A percentile compares a stretch with the other conserved stretches of the same genome.
Conservation (phyloP, 2,888 invertebrate genomes). For the Anthrax anthrax region DNA sequence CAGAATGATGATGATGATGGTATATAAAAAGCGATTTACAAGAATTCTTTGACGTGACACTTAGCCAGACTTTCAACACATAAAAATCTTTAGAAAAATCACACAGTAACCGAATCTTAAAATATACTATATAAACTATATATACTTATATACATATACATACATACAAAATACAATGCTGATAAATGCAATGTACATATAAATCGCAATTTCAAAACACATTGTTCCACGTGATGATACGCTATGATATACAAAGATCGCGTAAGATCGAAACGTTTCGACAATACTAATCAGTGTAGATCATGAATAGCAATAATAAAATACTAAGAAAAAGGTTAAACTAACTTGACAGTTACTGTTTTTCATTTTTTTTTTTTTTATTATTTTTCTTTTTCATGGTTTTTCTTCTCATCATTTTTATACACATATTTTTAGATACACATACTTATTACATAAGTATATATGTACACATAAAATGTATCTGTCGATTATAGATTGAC, state of each 20-base stretch:
- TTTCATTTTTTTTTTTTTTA: no score
- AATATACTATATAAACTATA: background rate
- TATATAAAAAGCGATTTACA: background rate
- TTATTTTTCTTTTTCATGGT: no score
- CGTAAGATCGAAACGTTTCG: conserved; percentile 10
- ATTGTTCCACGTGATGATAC: conserved; percentile 5
- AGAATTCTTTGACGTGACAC: conserved; percentile 7
- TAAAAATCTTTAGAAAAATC: background rate
- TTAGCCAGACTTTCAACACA: background rate
- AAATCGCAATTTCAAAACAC: background rate
- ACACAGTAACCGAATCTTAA: no score
- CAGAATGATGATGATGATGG: no score
- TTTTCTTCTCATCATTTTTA: no score
- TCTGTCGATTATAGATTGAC: no score
- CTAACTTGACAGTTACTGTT: no score
- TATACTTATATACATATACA: background rate
- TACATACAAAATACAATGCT: background rate
- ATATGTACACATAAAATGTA: no score
- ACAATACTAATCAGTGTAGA: conserved; percentile 8
- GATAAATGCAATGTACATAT: background rate
- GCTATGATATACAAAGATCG: conserved; percentile 8
- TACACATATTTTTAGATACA: no score
- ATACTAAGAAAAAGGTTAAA: no score
- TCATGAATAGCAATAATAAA: no score
- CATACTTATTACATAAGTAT: no score